Conservation (phyloP, 2,797 vertebrate species). For the Pristis pectinata region DNA sequence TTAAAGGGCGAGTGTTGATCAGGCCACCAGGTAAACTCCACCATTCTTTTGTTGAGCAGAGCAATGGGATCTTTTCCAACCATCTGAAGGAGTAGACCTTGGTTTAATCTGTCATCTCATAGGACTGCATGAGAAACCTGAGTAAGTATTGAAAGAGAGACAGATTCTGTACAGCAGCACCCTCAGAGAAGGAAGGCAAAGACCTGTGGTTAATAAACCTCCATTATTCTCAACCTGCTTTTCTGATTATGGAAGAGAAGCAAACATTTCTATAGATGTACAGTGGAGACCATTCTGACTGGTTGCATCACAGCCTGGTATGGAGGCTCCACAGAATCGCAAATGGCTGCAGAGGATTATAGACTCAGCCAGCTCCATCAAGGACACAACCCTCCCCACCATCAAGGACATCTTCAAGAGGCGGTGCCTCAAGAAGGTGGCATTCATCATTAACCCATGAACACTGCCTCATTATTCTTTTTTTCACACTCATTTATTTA, state of each 20-base stretch:
- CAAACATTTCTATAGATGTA: too few relatives aligned
- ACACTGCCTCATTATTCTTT: too few relatives aligned
- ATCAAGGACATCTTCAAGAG: too few relatives aligned
- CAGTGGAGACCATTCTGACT: too few relatives aligned
- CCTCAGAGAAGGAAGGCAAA: neutral
- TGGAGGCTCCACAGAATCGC: too few relatives aligned
- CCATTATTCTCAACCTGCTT: neutral
- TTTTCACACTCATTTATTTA: too few relatives aligned
- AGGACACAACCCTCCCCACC: too few relatives aligned
- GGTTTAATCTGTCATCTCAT: neutral
- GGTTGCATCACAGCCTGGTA: too few relatives aligned
- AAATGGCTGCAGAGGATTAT: too few relatives aligned
- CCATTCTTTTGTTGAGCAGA: neutral
- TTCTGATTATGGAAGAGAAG: neutral
- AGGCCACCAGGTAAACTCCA: neutral
- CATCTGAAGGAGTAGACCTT: neutral
- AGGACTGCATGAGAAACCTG: neutral
- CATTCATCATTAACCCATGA: too few relatives aligned
- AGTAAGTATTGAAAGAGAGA: neutral
- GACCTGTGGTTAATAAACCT: neutral
- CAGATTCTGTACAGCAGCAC: neutral
- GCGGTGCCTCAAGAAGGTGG: too few relatives aligned
- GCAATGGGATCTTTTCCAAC: neutral
- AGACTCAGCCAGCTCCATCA: too few relatives aligned
- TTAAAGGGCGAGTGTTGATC: neutral